Conservation (phyloP, 2,797 vertebrate species). For the Megalops cyprinoides region DNA sequence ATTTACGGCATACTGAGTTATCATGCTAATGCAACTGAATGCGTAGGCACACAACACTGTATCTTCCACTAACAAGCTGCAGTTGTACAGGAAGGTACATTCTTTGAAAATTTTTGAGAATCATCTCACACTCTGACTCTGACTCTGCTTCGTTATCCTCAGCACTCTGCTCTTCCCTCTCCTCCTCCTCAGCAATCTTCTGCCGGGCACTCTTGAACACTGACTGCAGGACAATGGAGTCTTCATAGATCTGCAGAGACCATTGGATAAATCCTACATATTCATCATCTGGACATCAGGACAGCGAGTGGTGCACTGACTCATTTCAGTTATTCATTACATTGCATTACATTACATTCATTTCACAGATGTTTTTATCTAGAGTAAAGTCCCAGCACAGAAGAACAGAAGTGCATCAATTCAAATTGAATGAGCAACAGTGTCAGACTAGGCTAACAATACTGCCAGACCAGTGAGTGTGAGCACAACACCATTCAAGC, state of each 20-base stretch:
- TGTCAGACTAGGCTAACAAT: too few relatives aligned
- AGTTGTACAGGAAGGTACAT: neutral
- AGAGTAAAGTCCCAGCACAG: too few relatives aligned
- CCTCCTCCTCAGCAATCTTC: slow-evolving; percentile 90
- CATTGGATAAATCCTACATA: neutral
- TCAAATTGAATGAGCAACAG: too few relatives aligned
- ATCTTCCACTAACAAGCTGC: neutral
- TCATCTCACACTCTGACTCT: slow-evolving; percentile 76
- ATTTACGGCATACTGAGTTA: neutral
- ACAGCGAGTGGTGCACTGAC: neutral
- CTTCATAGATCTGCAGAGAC: slow-evolving; percentile 88
- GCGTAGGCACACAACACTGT: neutral
- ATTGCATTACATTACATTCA: too few relatives aligned
- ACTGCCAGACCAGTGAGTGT: too few relatives aligned
- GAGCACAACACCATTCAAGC: too few relatives aligned
- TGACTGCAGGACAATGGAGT: slow-evolving; percentile 97
- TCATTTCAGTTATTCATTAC: neutral
- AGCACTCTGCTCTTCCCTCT: slow-evolving; percentile 83
- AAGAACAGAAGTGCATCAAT: too few relatives aligned
- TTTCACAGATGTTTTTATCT: too few relatives aligned
- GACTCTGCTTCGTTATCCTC: slow-evolving; percentile 85
- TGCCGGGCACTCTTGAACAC: slow-evolving; percentile 96
- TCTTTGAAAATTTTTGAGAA: neutral
- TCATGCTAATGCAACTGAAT: neutral
- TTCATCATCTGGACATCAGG: neutral